These are phyloP conservation scores for Trialeurodes vaporariorum DNA, from an alignment of 1,140 invertebrate species.

Conservation along the genomic window DNA sequence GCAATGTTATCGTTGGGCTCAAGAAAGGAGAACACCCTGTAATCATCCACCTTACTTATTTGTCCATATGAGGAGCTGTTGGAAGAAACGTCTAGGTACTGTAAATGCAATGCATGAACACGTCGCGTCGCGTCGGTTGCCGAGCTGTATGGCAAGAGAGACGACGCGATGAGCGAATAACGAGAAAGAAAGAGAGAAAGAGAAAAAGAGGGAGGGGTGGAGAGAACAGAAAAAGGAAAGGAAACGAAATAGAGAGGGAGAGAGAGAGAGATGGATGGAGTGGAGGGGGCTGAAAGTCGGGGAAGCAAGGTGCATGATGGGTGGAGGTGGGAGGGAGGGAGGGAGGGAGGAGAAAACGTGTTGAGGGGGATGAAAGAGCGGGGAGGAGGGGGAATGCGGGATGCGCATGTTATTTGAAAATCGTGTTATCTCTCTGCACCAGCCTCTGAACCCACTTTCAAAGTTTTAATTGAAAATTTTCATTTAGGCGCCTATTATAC, in stretches of 20 bases:
- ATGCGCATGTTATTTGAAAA: slow-evolving; percentile 35
- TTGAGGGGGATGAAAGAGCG: too few relatives aligned
- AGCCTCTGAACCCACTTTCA: background rate
- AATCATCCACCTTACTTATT: too few relatives aligned
- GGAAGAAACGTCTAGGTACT: background rate
- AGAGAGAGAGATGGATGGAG: slow-evolving; percentile 10
- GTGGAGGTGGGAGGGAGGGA: slow-evolving; percentile 16
- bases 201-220: background rate
- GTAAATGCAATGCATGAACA: background rate
- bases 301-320: slow-evolving; percentile 21
- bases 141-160: background rate
- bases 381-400: slow-evolving; percentile 21
- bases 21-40: too few relatives aligned
- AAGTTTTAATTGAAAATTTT: slow-evolving; percentile 1
- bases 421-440: background rate
- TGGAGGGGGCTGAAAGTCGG: too few relatives aligned
- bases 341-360: slow-evolving; percentile 4
- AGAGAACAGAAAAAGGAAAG: slow-evolving; percentile 11
- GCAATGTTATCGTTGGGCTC: too few relatives aligned
- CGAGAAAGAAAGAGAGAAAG: slow-evolving; percentile 7
- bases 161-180: background rate
- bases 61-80: background rate
- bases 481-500: background rate
- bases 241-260: slow-evolving; percentile 13
- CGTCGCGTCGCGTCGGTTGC: too few relatives aligned